Base-by-base conservation (phyloP, 1,140 invertebrate genomes). In the Hetaerina americana region DNA sequence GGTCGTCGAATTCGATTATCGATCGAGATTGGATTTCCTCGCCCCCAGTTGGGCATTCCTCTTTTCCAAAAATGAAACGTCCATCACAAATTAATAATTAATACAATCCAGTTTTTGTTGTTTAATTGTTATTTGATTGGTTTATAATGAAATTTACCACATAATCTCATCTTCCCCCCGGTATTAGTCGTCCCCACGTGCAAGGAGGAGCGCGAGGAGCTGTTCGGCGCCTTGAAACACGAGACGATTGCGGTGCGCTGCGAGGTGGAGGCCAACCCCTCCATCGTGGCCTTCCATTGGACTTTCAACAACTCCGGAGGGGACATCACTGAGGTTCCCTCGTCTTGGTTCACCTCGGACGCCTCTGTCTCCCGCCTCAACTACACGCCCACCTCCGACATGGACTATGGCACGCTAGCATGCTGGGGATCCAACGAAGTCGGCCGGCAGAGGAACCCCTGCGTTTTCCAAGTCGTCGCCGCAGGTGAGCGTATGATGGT, bases 371-470 rank as follows among this genome's bases (percentile, higher is more conserved):
- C 90, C n/a, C 86, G 87, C 0, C 82, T 94, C 18, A 92, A 92
- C 79, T 95, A 94, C 79, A 93, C 92, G 0, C 93, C 93, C 0
- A 87, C 87, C 26, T 88, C 89, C 12, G 92, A 94, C 80, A 87
- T 93, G 81, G 92, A 95, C 81, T 95, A 95, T 78, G 93, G 93
- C 49, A 93, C 90, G 18, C 82, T 95, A 10, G 88, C 91, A 26
- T 96, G 93, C 79, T 94, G 90, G 85, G 93, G 89, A 1, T 86
- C 85, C 75, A 95, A 95, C 81, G 85, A 87, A 40, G 89, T 94
- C 49, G 93, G 93, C 27, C 85, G 86, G 74, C 92, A 94, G 81
- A 87, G 89, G 77, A 85, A 88, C 26, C 92, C 92, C n/a, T 96
- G 93, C 79, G 82, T 93, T 72, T 94, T 93, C 81, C 92, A 94